Base-by-base conservation (phyloP, 2,888 invertebrate genomes). In the Melangyna quadrimaculata region DNA sequence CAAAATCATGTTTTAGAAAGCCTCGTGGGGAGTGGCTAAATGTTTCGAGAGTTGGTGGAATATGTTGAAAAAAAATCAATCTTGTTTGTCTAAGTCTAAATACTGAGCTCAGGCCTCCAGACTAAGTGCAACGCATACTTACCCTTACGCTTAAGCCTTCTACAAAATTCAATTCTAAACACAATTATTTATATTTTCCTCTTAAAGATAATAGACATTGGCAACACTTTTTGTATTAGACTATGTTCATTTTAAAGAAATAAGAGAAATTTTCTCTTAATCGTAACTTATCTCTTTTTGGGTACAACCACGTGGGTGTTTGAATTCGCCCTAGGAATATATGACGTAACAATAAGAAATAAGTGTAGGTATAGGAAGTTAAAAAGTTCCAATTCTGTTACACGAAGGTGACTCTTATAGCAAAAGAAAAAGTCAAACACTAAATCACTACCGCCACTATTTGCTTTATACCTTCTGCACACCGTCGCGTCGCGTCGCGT, bases 301-400 rank as follows among this genome's bases (percentile, higher is more conserved):
- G 0, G 7, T 17, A 10, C n/a, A 29, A 43, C 69, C 79, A 83
- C 83, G 74, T 79, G 74, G 73, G 51, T 59, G 37, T 29, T 65
- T 43, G 35, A 83, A 83, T 79, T 79, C 83, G 83, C 83, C 83
- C n/a, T 9, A 22, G 12, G 57, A 29, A 22, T 40, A 10, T 32
- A 71, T 83, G 83, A 83, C 83, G 83, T 74, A 80, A 75, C 63
- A 55, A 24, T 24, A 22, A 19, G 19, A 65, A 65, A 29, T 12
- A 55, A 14, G 2, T 0, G 5, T 4, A 1, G 12, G 7, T 10
- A n/a, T n/a, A 14, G 19, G 19, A 24, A 19, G 24, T 37, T 12
- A n/a, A 22, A 48, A 22, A 22, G 65, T 35, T 1, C n/a, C 19
- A 51, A 51, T 5, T 10, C 17, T 22, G 9, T 4, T 14, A 17